A percentile compares a stretch with the other conserved stretches of the same genome.
These are phyloP conservation scores for Pandemis heparana DNA, from an alignment of 2,888 invertebrate species.

Conservation along the genomic window DNA sequence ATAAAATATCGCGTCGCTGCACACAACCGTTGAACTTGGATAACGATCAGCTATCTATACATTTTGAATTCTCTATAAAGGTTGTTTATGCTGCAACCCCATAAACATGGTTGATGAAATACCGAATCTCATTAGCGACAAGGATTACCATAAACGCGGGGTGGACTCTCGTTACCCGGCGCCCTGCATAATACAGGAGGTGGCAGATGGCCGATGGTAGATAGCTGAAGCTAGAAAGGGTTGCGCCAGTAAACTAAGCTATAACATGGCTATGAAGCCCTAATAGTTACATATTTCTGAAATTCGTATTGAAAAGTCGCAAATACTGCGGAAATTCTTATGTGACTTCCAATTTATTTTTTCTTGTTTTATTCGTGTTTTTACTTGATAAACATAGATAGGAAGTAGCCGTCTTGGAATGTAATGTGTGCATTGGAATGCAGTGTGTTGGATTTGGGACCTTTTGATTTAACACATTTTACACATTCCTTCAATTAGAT, in stretches of 20 bases:
- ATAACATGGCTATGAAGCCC: neutral
- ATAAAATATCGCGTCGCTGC: neutral
- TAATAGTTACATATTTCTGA: neutral
- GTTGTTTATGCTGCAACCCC: constrained; percentile 4
- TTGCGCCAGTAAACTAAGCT: neutral
- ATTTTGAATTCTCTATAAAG: neutral
- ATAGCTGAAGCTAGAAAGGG: constrained; percentile 21
- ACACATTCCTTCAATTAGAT: no score
- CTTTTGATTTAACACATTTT: no score
- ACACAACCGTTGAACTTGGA: neutral
- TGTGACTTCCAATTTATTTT: no score
- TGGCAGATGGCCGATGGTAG: constrained; percentile 48
- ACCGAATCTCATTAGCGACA: constrained; percentile 60
- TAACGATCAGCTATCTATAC: neutral
- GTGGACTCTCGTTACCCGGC: constrained; percentile 28
- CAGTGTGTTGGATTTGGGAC: no score
- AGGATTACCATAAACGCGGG: constrained; percentile 60
- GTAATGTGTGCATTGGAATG: no score
- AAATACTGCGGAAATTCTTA: neutral
- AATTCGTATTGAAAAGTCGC: neutral
- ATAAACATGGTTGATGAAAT: constrained; percentile 46
- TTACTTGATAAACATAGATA: no score
- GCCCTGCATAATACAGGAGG: constrained; percentile 41
- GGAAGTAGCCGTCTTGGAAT: no score
- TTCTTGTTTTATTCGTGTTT: no score